A percentile compares a stretch with the other conserved stretches of the same genome.
phyloP scores from a whole-genome alignment of 2,797 vertebrate species.

The Muraenolepis orangiensis region DNA sequence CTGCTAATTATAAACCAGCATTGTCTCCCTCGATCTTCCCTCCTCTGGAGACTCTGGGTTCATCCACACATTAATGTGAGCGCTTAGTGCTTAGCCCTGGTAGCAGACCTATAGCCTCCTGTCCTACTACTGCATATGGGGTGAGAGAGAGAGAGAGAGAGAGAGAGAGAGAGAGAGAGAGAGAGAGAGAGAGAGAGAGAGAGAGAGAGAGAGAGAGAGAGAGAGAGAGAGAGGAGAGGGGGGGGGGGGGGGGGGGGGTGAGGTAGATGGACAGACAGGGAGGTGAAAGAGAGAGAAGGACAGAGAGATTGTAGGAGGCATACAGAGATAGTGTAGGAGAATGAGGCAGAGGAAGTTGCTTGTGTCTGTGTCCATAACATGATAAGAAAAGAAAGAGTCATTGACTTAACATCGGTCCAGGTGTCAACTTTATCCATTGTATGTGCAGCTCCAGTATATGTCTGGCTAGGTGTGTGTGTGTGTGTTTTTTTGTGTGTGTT shows the following conservation, averaged over 20 bases:
- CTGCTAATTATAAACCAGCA: constrained; percentile 71
- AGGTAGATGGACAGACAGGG: neutral
- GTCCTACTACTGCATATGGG: neutral
- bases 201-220: neutral
- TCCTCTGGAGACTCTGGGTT: neutral
- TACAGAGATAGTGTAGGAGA: neutral
- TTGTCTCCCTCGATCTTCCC: constrained; percentile 61
- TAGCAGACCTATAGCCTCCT: neutral
- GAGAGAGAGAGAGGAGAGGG: neutral
- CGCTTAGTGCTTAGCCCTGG: neutral
- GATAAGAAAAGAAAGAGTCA: neutral
- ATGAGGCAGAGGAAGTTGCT: neutral
- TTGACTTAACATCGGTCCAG: neutral
- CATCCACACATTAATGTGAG: too few species aligned
- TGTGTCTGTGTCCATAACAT: neutral
- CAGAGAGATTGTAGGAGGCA: neutral
- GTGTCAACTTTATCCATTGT: neutral
- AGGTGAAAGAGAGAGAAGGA: too few species aligned
- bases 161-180: neutral
- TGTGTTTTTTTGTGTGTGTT: neutral
- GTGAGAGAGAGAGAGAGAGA: neutral
- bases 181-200: neutral
- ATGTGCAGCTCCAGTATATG: neutral
- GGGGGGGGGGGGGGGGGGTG: too few species aligned
- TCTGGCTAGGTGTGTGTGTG: neutral